A percentile compares a stretch with the other conserved stretches of the same genome.
These are phyloP conservation scores for Helostoma temminkii DNA, from an alignment of 2,797 vertebrate species.

Conservation along the genomic window DNA sequence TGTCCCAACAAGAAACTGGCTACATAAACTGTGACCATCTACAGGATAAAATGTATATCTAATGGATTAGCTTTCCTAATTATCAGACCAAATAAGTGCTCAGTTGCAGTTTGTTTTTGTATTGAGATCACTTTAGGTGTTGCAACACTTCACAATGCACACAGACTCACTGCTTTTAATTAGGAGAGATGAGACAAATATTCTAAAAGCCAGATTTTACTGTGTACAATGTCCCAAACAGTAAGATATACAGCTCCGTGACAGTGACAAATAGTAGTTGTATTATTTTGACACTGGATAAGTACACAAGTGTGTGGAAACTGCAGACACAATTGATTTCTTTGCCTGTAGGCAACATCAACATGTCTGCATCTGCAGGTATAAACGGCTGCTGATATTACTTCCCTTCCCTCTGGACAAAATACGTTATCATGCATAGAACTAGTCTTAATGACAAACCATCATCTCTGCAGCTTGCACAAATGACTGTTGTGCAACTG, in stretches of 20 bases:
- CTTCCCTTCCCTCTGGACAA: slow-evolving; percentile 1
- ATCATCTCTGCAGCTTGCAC: background rate
- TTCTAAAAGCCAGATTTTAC: background rate
- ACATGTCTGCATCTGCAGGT: slow-evolving; percentile 19
- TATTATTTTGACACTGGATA: slow-evolving; percentile 10
- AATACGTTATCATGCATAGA: background rate
- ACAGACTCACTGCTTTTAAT: background rate
- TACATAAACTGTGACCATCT: no score
- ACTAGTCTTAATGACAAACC: slow-evolving; percentile 9
- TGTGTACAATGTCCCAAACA: fast-evolving
- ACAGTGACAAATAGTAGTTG: slow-evolving; percentile 13
- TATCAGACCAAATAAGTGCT: background rate
- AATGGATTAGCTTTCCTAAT: background rate
- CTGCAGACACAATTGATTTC: slow-evolving; percentile 15
- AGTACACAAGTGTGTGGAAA: slow-evolving; percentile 8
- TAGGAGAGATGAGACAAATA: background rate
- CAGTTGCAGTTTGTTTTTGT: background rate
- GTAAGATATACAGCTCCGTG: background rate
- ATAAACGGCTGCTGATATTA: background rate
- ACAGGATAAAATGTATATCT: background rate
- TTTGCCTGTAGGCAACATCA: slow-evolving; percentile 28
- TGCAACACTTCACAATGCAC: background rate
- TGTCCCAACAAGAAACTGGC: no score
- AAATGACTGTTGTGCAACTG: background rate
- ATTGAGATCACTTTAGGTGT: background rate